Base-by-base conservation (phyloP, 1,140 invertebrate genomes). In the Oncopeltus fasciatus region DNA sequence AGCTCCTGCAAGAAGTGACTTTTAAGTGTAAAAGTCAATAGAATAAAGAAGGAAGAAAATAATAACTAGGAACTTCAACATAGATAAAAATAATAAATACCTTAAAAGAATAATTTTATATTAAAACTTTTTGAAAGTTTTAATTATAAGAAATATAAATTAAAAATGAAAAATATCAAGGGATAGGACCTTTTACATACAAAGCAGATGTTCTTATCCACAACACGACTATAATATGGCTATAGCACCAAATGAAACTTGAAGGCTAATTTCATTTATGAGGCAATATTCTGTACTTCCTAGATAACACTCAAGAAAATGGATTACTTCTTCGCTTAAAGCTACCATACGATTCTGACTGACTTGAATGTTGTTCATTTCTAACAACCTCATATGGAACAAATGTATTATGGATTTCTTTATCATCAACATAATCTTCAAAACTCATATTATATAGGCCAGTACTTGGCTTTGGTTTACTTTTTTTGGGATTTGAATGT, bases 401-500 rank as follows among this genome's bases (percentile, higher is more conserved):
- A 20, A 63, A 67, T 14, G 64, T 66, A 3, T 64, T 53, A n/a
- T 57, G 46, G 31, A 60, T 63, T 38, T 67, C 47, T 56, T 53
- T 59, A n/a, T 70, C 65, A 26, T 67, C 69, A 1, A 44, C 63
- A 61, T 86, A 82, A 65, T 88, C 85, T 71, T 87, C 85, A 66
- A 88, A 88, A 67, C 85, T 87, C 83, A 87, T 83, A 68, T 88
- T 88, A 66, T 81, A 84, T 65, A 88, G 86, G 2, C 84, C 85
- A 57, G 57, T 59, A 33, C 27, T 66, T 43, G 64, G 64, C 65
- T 72, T 72, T 31, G 53, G 59, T 69, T 66, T 66, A 49, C 27
- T 56, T 60, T 58, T 63, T 61, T 33, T 68, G 60, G 33, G 70
- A 44, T 66, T 64, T 14, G 68, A 53, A 1, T 67, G 66, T 53